Conservation (phyloP, 2,797 vertebrate species). For the Acropternis orthonyx region DNA sequence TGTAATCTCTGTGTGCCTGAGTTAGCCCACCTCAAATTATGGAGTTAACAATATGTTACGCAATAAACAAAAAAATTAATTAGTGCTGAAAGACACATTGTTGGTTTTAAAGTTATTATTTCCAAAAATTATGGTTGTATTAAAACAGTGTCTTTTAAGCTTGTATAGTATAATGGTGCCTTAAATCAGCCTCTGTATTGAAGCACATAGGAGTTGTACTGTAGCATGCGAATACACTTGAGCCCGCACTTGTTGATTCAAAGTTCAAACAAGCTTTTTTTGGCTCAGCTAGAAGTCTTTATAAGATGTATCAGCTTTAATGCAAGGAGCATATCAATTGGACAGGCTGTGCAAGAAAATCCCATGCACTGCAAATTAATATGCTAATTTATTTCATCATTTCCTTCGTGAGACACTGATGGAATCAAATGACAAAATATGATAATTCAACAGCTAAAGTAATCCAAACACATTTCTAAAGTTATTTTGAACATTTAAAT, state of each 20-base stretch:
- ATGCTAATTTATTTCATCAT: not conserved
- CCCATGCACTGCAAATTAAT: not conserved
- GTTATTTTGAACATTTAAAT: not conserved
- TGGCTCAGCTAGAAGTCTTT: not conserved
- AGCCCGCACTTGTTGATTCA: not conserved
- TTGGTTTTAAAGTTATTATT: not conserved
- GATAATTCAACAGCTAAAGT: not conserved
- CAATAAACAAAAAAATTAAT: conserved; percentile 11
- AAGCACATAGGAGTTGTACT: not conserved
- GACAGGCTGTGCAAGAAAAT: not conserved
- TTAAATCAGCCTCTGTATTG: not conserved
- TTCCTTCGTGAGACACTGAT: not conserved
- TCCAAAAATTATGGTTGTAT: not conserved
- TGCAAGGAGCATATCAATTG: not conserved
- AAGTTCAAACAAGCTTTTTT: not conserved
- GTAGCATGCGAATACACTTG: not conserved
- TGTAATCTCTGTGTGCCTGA: not conserved
- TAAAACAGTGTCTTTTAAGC: not conserved
- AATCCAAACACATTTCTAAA: not conserved
- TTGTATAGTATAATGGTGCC: not conserved
- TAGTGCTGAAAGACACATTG: conserved; percentile 22
- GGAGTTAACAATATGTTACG: not conserved
- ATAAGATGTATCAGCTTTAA: not conserved
- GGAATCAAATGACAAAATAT: not conserved
- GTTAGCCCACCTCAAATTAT: conserved; percentile 34